Evolutionary conservation across 2,888 invertebrate species (phyloP), one percentile per base, ranked within the genome.

Genomic region (Lasioglossum oenotherae): DNA sequence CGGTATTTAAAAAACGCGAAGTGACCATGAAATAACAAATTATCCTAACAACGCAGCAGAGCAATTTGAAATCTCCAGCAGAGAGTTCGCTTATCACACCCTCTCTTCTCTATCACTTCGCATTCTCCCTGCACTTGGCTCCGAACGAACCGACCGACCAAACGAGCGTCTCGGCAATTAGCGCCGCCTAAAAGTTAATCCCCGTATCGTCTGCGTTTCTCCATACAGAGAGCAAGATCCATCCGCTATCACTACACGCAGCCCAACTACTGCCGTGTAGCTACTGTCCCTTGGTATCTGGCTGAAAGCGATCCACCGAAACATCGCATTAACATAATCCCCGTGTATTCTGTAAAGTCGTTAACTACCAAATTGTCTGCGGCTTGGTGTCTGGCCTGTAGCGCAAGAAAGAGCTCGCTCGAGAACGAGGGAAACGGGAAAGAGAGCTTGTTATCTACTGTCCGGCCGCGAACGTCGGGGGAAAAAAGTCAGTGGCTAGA

Each of bases 311-410:
- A 88, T 88, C 84, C 81, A 83, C 89, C 82, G 90, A 89, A 89
- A 91, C 88, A 88, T 87, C 87, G 78, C 88, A 90, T 91, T 91
- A 90, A 85, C 92, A 92, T 91, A 92, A 91, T 92, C 91, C 88
- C 74, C 79, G 84, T 89, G 84, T 90, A 88, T 81, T 84, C 86
- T 74, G 85, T 81, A 78, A 91, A 89, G 89, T 81, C 81, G 87
- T 87, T 88, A 82, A 81, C 81, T 85, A 85, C 75, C 79, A 79
- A 89, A 88, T 87, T 46, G 80, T 53, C 76, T 71, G 72, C 49
- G 79, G 35, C 81, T 53, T 46, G 78, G 76, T 14, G 71, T 81
- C 44, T 72, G 6, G 19, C 64, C 1, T 8, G 23, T 23, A 23
- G 23, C 27, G 60, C 14, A 60, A 27, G n/a, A 27, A 60, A 16